A percentile compares a stretch with the other conserved stretches of the same genome.
These are phyloP conservation scores for Eupithecia tripunctaria DNA, from an alignment of 2,888 invertebrate species.

Conservation along the genomic window DNA sequence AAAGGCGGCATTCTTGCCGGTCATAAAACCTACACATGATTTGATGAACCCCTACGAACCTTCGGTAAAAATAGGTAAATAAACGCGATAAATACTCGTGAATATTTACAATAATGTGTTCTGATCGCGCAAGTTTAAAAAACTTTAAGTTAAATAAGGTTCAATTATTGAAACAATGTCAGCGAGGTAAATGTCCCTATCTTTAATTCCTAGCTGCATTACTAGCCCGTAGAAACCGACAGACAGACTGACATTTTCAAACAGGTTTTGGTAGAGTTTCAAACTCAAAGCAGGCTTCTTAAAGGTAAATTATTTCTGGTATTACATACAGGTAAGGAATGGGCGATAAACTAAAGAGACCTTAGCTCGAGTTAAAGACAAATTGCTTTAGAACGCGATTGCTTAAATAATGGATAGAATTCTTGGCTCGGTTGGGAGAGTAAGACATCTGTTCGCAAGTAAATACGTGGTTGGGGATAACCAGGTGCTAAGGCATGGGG, in stretches of 20 bases:
- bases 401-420: constrained; percentile 39
- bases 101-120: too few relatives aligned
- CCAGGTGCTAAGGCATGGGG: constrained; percentile 78
- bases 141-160: constrained; percentile 9
- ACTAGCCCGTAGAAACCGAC: constrained; percentile 25
- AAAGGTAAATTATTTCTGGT: constrained; percentile 28
- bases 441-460: constrained; percentile 76
- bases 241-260: constrained; percentile 39
- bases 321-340: constrained; percentile 16
- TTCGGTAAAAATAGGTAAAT: too few relatives aligned
- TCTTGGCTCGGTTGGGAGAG: constrained; percentile 54
- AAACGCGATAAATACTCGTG: too few relatives aligned
- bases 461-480: constrained; percentile 61
- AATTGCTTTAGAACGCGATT: constrained; percentile 17
- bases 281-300: constrained; percentile 26
- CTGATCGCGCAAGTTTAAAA: too few relatives aligned
- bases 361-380: constrained; percentile 13
- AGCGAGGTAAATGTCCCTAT: background rate
- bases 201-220: constrained; percentile 16
- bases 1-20: constrained; percentile 51
- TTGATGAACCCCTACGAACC: constrained; percentile 34
- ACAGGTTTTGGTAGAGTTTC: constrained; percentile 38
- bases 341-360: constrained; percentile 5
- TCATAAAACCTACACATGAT: constrained; percentile 54
- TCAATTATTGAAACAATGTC: constrained; percentile 2